Evolutionary conservation across 1,140 invertebrate genomes (phyloP), one percentile per base, ranked within the genome.

Genomic region (Cherax destructor): DNA sequence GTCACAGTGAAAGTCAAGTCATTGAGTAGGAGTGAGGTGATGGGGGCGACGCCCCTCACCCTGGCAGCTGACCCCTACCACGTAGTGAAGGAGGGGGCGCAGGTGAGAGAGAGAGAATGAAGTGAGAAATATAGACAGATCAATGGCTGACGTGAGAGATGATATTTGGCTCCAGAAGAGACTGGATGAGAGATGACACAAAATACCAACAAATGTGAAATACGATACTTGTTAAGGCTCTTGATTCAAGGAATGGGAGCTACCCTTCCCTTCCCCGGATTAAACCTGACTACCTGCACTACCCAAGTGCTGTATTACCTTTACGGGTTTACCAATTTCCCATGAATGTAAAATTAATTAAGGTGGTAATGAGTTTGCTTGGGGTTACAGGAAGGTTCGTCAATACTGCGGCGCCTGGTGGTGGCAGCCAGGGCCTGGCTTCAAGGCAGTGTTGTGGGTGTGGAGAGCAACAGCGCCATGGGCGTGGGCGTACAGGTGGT

Each of bases 1-100:
- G 84, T 86, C 30, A 86, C 65, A 1, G 72, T 86, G 1, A 49
- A 76, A 18, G 72, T 86, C 65, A 86, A 86, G 74, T 86, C 84
- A 16, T n/a, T 88, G 9, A 80, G 61, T n/a, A 56, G 49, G 4
- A 49, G 24, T 21, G 78, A 88, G n/a, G 86, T 87, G 6, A 79
- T 78, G 30, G 47, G 24, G 0, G 69, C 84, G 65, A 76, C 72
- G 18, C 84, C 84, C 7, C 69, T 86, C 69, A 86, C 84, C 5
- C 69, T 86, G 84, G 84, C 84, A 5, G 76, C 56, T 59, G 52
- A 79, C 16, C 74, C 74, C 24, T 78, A 79, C 52, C n/a, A 69
- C 13, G 76, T 86, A 2, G 86, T 79, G 21, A 78, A 69, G 50
- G 56, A 77, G 0, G 77, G 56, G 3, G 78, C 65, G 65, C 41